A percentile compares a stretch with the other conserved stretches of the same genome.
These are phyloP conservation scores for Lasioglossum lativentre DNA, from an alignment of 2,888 invertebrate species.

Conservation along the genomic window DNA sequence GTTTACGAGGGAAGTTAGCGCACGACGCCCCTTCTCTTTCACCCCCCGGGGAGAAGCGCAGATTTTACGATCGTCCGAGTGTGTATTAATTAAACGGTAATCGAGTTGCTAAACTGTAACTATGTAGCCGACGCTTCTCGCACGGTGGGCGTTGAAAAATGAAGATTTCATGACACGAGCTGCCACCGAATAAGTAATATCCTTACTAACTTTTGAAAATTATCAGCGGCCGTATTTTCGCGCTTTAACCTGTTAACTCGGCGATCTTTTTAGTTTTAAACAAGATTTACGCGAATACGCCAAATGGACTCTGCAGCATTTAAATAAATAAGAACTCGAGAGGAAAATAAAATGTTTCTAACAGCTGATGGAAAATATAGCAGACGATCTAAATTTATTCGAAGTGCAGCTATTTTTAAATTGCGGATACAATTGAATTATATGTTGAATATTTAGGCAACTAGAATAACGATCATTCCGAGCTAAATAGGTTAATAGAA, in stretches of 20 bases:
- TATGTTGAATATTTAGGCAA: neutral
- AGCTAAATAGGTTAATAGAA: slow-evolving; percentile 8
- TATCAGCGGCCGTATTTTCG: neutral
- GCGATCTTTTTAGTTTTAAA: neutral
- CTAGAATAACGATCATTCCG: neutral
- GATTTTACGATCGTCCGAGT: slow-evolving; percentile 42
- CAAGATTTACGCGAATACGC: neutral
- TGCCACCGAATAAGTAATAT: neutral
- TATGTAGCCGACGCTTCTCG: neutral
- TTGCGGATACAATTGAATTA: neutral
- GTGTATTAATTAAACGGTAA: slow-evolving; percentile 42
- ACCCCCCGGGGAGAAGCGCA: neutral
- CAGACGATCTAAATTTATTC: neutral
- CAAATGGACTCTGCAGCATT: neutral
- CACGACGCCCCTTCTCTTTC: neutral
- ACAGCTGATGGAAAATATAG: neutral
- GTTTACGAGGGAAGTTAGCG: slow-evolving; percentile 36
- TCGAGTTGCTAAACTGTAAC: slow-evolving; percentile 30
- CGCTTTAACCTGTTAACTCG: neutral
- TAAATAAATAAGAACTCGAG: neutral
- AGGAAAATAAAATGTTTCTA: neutral
- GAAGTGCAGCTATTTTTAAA: neutral
- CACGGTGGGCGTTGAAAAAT: neutral
- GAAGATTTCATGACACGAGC: slow-evolving; percentile 2
- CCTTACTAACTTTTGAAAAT: neutral